Percentiles rank a stretch among this genome's conserved stretches.
phyloP scores from a whole-genome alignment of 2,888 invertebrate species.

The Leucozona laternaria region DNA sequence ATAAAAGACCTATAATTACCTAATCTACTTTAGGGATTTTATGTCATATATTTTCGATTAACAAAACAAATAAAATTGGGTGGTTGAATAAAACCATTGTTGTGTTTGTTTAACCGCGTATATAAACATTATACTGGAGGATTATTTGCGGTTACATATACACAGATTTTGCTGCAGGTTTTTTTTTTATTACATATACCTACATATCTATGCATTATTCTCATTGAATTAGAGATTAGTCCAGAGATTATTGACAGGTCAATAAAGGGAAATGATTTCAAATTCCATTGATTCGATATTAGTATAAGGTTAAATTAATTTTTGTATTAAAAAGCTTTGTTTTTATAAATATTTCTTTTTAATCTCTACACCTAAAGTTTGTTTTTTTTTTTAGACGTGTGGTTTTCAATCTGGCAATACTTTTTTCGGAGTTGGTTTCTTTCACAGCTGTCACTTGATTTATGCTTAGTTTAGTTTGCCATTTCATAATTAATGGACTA shows the following conservation, averaged over 20 bases:
- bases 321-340: neutral
- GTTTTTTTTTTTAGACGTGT: too few species aligned
- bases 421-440: too few species aligned
- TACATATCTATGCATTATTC: neutral
- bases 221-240: constrained; percentile 2
- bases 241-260: neutral
- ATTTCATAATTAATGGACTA: too few species aligned
- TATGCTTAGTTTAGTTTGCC: too few species aligned
- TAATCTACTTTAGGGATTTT: constrained; percentile 38
- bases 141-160: constrained; percentile 21
- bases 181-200: neutral
- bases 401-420: too few species aligned
- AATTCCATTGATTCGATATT: neutral
- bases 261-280: neutral
- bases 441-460: too few species aligned
- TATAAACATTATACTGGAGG: neutral
- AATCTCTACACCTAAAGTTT: too few species aligned
- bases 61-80: constrained; percentile 7
- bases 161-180: neutral
- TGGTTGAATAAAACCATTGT: neutral
- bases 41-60: constrained; percentile 25
- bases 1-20: constrained; percentile 44
- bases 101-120: neutral
- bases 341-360: neutral
- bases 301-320: neutral